phyloP scores from a whole-genome alignment of 2,888 invertebrate genomes.

The Epinotia demarniana region DNA sequence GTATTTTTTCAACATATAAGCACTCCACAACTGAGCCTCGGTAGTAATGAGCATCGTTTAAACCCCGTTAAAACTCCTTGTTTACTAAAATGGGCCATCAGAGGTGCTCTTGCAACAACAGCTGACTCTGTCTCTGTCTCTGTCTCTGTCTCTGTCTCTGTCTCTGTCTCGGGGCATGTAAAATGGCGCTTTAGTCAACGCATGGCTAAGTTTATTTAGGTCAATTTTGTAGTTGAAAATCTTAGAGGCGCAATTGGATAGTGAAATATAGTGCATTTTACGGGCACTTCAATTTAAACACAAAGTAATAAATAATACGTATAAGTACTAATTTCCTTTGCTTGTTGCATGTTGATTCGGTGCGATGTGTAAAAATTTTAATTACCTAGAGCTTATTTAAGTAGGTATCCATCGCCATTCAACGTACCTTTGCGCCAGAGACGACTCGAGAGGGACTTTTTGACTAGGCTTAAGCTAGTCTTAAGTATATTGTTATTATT shows the following conservation, averaged over 20 bases:
- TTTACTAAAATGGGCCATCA: constrained; percentile 30
- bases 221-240: neutral
- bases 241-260: neutral
- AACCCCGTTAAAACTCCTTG: constrained; percentile 12
- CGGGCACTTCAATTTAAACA: neutral
- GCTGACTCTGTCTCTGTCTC: constrained; percentile 1
- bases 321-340: neutral
- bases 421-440: too few species aligned
- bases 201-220: neutral
- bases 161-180: too few species aligned
- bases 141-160: too few species aligned
- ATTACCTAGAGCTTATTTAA: too few species aligned
- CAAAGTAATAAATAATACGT: neutral
- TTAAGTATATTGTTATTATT: too few species aligned
- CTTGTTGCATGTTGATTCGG: neutral
- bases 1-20: neutral
- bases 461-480: too few species aligned
- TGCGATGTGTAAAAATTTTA: neutral
- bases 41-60: constrained; percentile 31
- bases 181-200: constrained; percentile 9
- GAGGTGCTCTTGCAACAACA: neutral
- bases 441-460: too few species aligned
- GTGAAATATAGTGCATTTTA: neutral
- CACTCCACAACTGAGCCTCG: neutral
- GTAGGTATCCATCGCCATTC: too few species aligned